Percentiles rank a stretch among this genome's conserved stretches.
These are phyloP conservation scores for Choristoneura fumiferana DNA, from an alignment of 1,140 invertebrate genomes.

Conservation along the genomic window DNA sequence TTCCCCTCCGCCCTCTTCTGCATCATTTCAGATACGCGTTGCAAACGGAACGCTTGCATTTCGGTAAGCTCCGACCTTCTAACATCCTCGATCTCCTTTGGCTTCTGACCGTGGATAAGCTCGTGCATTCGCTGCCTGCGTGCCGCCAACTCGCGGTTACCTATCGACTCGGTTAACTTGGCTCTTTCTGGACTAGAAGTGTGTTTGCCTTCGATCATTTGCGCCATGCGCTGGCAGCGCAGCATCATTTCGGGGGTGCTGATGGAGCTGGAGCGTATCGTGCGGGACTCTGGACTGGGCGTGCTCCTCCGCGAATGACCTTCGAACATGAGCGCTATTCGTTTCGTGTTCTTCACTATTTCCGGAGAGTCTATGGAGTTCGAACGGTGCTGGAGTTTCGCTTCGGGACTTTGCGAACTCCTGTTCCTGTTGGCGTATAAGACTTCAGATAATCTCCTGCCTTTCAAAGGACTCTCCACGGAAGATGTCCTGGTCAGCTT, in stretches of 20 bases:
- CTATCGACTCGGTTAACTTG: constrained; percentile 49
- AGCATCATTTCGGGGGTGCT: constrained; percentile 50
- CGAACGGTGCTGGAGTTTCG: constrained; percentile 27
- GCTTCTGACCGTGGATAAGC: constrained; percentile 48
- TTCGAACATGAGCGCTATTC: constrained; percentile 58
- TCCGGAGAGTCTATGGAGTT: constrained; percentile 53
- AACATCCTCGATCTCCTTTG: constrained; percentile 27
- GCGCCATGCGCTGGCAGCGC: constrained; percentile 54
- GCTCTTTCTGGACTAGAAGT: constrained; percentile 47
- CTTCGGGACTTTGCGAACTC: constrained; percentile 46
- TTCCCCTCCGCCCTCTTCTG: constrained; percentile 47
- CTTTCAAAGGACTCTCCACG: constrained; percentile 32
- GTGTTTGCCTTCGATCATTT: constrained; percentile 60
- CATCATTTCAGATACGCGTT: constrained; percentile 58
- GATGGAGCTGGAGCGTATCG: constrained; percentile 38
- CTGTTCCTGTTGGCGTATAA: constrained; percentile 32
- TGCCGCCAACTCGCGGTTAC: constrained; percentile 53
- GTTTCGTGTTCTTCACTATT: constrained; percentile 42
- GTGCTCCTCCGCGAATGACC: constrained; percentile 44
- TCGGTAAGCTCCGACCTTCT: constrained; percentile 42
- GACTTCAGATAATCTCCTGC: constrained; percentile 45
- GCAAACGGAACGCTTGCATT: constrained; percentile 56
- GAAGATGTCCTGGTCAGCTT: constrained; percentile 3
- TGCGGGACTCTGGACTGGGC: constrained; percentile 42
- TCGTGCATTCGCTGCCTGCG: constrained; percentile 51